Percentiles rank a stretch among this genome's conserved stretches.
phyloP scores from a whole-genome alignment of 2,797 vertebrate species.

The Microctenopoma stevenorrisi region DNA sequence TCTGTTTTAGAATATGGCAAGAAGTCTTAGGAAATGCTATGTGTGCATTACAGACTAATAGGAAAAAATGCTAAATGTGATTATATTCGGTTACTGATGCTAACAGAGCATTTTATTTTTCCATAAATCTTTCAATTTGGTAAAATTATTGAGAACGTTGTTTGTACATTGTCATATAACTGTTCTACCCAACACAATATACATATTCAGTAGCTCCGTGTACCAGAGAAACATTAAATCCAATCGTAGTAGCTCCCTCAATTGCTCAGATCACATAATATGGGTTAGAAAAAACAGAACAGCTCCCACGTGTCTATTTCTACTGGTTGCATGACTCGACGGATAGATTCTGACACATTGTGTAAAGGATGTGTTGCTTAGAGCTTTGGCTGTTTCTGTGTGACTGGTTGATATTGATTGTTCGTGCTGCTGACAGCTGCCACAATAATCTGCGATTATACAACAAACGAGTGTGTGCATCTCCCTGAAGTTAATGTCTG shows the following conservation, averaged over 20 bases:
- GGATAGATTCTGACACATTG: background rate
- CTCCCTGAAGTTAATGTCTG: background rate
- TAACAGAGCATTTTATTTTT: too few relatives aligned
- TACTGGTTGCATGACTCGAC: background rate
- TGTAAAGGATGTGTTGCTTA: background rate
- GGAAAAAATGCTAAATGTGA: too few relatives aligned
- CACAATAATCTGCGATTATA: conserved; percentile 1
- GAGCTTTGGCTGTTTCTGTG: conserved; percentile 1
- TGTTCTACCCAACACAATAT: background rate
- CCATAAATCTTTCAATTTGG: too few relatives aligned
- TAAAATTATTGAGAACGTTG: too few relatives aligned
- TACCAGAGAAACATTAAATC: background rate
- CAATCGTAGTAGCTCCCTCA: background rate
- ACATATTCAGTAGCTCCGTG: background rate
- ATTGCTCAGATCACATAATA: background rate
- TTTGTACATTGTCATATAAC: background rate
- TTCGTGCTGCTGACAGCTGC: conserved; percentile 5
- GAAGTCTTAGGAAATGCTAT: too few relatives aligned
- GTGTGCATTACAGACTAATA: too few relatives aligned
- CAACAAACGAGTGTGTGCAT: background rate
- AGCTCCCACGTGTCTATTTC: background rate
- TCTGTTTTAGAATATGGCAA: too few relatives aligned
- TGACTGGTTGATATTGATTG: conserved; percentile 9
- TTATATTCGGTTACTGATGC: too few relatives aligned
- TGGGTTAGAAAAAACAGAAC: conserved; percentile 7